Evolutionary conservation across 2,113 vertebrate species (phyloP).

Genomic region (Mesitornis unicolor): DNA sequence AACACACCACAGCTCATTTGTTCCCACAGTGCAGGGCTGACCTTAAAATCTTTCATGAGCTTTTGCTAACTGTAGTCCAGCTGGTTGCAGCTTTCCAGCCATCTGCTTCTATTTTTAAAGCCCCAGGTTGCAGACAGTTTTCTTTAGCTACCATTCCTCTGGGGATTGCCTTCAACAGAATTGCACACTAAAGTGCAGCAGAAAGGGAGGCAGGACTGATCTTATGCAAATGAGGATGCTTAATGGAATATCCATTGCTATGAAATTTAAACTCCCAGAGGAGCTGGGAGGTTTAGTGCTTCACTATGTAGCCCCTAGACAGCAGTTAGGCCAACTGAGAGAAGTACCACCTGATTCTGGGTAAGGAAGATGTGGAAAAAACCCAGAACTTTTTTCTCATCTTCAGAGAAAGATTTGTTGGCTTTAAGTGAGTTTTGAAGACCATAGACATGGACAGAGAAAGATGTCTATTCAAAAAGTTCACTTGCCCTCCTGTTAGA

Average conservation of each 20-base stretch:
- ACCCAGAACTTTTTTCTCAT: background rate
- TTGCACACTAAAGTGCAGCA: background rate
- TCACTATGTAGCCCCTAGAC: accelerated
- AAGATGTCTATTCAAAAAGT: background rate
- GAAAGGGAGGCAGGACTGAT: background rate
- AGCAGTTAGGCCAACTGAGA: background rate
- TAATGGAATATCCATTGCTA: background rate
- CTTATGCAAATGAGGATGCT: background rate
- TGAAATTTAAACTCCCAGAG: background rate
- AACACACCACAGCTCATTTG: background rate
- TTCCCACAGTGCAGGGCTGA: slow-evolving; percentile 59
- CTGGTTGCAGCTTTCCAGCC: background rate
- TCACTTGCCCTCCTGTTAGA: background rate
- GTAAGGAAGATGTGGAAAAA: background rate
- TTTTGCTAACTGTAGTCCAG: slow-evolving; percentile 4
- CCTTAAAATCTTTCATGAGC: background rate
- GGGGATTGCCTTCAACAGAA: background rate
- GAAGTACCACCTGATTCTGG: background rate
- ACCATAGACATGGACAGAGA: background rate
- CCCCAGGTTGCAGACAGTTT: slow-evolving; percentile 25
- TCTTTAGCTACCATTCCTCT: background rate
- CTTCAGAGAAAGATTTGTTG: background rate
- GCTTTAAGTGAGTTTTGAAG: background rate
- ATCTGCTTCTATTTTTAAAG: slow-evolving; percentile 49
- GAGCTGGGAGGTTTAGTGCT: background rate